Conservation (phyloP, 2,113 vertebrate species). For the Hemiprocne comata region DNA sequence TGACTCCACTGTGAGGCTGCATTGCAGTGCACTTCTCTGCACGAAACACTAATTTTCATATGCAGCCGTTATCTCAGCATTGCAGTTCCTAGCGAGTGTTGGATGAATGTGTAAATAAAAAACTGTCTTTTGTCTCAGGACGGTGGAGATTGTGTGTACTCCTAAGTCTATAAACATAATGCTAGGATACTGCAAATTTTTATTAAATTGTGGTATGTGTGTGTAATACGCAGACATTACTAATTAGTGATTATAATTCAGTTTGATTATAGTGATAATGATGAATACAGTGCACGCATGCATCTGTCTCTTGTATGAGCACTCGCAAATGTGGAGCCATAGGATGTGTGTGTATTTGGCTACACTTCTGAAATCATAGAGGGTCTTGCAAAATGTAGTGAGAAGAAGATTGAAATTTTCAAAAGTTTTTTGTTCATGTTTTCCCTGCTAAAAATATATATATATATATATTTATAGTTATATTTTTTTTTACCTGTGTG, state of each 20-base stretch:
- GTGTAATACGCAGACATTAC: accelerated
- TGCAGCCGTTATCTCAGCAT: not conserved
- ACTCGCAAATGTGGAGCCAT: accelerated
- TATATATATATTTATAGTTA: too few relatives aligned
- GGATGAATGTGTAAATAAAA: not conserved
- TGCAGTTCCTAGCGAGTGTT: not conserved
- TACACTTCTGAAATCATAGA: not conserved
- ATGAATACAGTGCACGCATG: too few relatives aligned
- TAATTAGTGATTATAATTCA: not conserved
- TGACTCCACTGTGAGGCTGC: not conserved
- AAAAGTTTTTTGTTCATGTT: not conserved
- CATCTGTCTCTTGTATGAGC: not conserved
- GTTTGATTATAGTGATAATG: not conserved
- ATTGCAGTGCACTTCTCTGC: accelerated
- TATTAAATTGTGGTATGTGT: not conserved
- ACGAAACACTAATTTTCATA: accelerated
- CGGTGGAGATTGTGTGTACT: too few relatives aligned
- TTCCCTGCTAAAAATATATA: not conserved
- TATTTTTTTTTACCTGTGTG: not conserved
- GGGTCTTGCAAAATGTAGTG: not conserved
- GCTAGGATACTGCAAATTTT: not conserved
- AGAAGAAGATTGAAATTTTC: not conserved
- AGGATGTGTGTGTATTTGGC: accelerated
- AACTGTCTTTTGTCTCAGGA: not conserved
- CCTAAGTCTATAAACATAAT: not conserved